phyloP scores from a whole-genome alignment of 1,140 invertebrate species.

The Bombus impatiens region DNA sequence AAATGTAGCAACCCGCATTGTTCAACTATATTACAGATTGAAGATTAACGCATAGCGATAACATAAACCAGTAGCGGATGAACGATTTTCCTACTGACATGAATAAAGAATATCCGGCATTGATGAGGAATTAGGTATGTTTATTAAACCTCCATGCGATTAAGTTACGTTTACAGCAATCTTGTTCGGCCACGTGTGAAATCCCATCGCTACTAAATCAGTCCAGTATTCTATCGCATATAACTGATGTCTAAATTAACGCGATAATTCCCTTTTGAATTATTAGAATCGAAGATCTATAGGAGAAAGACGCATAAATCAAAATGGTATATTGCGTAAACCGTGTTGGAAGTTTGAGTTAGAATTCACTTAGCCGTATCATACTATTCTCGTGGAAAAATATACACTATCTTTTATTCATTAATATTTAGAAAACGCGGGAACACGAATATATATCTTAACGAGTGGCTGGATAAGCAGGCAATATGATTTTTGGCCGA shows the following conservation, averaged over 20 bases:
- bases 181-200: too few species aligned
- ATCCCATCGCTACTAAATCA: neutral
- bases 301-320: too few species aligned
- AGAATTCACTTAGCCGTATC: neutral
- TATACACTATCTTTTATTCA: neutral
- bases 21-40: neutral
- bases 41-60: constrained; percentile 4
- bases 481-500: neutral
- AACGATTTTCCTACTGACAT: neutral
- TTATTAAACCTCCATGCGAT: constrained; percentile 20
- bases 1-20: neutral
- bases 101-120: neutral
- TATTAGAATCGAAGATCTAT: too few species aligned
- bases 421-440: neutral
- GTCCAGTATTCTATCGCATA: neutral
- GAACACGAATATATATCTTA: neutral
- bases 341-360: too few species aligned
- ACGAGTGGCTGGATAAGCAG: neutral
- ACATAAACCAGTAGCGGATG: neutral
- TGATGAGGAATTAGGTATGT: neutral
- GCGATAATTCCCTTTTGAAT: neutral
- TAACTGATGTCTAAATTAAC: neutral
- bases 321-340: too few species aligned
- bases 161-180: neutral
- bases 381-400: neutral